Evolutionary conservation across 2,113 vertebrate species (phyloP), one percentile per base, ranked within the genome.

Genomic region (Cariama cristata): DNA sequence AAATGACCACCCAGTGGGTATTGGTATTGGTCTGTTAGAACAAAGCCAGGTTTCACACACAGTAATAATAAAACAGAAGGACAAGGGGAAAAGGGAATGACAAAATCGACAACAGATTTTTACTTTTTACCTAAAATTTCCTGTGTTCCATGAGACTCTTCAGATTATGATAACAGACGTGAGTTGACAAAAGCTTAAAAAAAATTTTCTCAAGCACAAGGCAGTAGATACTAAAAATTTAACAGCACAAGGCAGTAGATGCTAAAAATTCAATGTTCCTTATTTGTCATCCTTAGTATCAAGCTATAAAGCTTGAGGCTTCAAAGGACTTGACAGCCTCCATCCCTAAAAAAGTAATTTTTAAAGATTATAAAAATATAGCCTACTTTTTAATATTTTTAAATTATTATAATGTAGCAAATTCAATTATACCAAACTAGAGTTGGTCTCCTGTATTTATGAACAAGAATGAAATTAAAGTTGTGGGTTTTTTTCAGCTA

Each of bases 401-500:
- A 30, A 42, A 56, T 53, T 72, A 55, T 38, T 52, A 73, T 12
- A 50, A 66, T 23, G 4, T 66, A 73, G 26, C 8, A 12, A 38
- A 42, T 72, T 14, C 7, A 74, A 5, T 67, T 58, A 79, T 17
- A 64, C 3, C 9, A 62, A 53, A 62, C 2, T 7, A 73, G 23
- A 89, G 5, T 45, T 0, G 27, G 55, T 87, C 20, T 64, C 27
- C 30, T 20, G 8, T 59, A 69, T 67, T 75, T 64, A 81, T 21
- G 38, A 88, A 55, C 2, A 62, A 42, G 22, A 90, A 67, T 49
- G 4, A 90, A 59, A 47, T 42, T 53, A 5, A 72, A 33, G 4
- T 2, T 0, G 15, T 12, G 11, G 49, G 66, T 38, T 72, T 44
- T 8, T 35, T 35, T 17, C 21, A 15, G 5, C 0, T 1, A 42